Base-by-base conservation (phyloP, 2,888 invertebrate species). In the Orthosia cruda region DNA sequence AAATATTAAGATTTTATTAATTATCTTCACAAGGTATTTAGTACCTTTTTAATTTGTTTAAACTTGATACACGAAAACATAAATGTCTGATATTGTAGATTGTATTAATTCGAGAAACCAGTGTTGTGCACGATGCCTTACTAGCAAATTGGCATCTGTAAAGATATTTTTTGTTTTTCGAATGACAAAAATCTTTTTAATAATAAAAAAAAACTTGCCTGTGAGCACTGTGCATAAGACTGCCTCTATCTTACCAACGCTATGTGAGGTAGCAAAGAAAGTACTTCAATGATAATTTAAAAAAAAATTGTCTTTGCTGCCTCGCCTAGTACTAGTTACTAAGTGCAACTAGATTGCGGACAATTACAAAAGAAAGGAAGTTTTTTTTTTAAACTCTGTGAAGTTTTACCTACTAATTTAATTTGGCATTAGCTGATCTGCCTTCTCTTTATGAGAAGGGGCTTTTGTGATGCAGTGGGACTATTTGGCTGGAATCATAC, bases 21-120 rank as follows among this genome's bases (percentile, higher is more conserved):
- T 15, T 7, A 47, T 49, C 40, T 1, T 12, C 20, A 18, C 23
- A 18, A 20, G 62, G 5, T 9, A 23, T 49, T 52, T 15, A 40
- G 15, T 52, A 63, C 1, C 2, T 40, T 52, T 68, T 45, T 23
- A 2, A 13, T 40, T 26, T 11, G 3, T 40, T n/a, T 49, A 62
- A 11, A 72, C 54, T 54, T 9, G 0, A 47, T 15, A 79, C 66
- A 80, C 65, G 3, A 66, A 66, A 18, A 66, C 77, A 77, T 72
- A 26, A 72, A 67, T 72, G 77, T 77, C 18, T 70, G 9, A 40
- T 40, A 40, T 40, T 40, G 40, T 32, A 32, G 32, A n/a, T 23
- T 50, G 12, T 16, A 50, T 18, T 9, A 45, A 45, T 20, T 20
- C 9, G 15, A 20, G 15, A 45, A 45, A 20, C 47, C 49, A 58